Evolutionary conservation across 2,113 vertebrate genomes (phyloP).

Genomic region (Romanogobio albipinnatus): DNA sequence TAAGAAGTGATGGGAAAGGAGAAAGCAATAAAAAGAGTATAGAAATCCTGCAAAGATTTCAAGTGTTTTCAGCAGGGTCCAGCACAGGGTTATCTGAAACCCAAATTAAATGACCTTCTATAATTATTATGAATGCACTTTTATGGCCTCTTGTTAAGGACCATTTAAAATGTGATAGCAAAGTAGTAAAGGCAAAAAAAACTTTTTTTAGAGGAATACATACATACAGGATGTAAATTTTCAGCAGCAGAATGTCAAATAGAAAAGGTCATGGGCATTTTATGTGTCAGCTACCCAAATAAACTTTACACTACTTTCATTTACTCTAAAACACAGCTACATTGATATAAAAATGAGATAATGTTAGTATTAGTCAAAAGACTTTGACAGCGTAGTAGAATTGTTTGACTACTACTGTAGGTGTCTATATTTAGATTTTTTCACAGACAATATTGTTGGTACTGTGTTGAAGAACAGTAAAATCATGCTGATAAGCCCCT

Average conservation of each 20-base stretch:
- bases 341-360: neutral
- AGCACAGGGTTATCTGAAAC: neutral
- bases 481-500: conserved; percentile 52
- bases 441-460: conserved; percentile 6
- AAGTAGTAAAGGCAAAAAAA: neutral
- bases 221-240: neutral
- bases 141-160: neutral
- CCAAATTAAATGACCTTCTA: neutral
- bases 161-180: neutral
- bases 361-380: no score
- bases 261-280: neutral
- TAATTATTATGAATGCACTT: no score
- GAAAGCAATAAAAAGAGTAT: neutral
- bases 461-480: conserved; percentile 30
- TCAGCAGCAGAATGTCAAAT: neutral
- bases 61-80: neutral
- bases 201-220: no score
- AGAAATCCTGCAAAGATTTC: neutral
- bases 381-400: no score
- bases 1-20: neutral
- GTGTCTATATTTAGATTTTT: neutral
- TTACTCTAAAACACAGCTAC: neutral
- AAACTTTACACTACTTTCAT: neutral
- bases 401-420: neutral
- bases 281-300: neutral